Base-by-base conservation (phyloP, 2,888 invertebrate species). In the Monochamus alternatus region DNA sequence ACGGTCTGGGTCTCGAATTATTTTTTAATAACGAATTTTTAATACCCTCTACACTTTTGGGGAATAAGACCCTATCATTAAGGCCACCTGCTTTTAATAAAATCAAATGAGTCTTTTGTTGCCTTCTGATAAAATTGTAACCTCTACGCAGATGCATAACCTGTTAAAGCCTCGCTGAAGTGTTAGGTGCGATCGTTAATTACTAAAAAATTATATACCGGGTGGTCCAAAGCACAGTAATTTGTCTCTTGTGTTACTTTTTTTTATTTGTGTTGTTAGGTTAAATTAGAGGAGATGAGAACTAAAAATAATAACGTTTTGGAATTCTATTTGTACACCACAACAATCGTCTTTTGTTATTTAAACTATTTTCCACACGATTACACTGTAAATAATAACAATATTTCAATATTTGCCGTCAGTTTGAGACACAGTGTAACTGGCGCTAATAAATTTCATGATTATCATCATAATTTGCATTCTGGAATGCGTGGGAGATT, bases 1-100 rank as follows among this genome's bases (percentile, higher is more conserved):
- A 60, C 60, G 10, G 32, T 32, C 3, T 3, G 32, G 60, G 12
- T 2, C 62, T 38, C 38, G 62, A 62, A 47, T 47, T 10, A 47
- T 47, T 47, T 47, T 47, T 47, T 47, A 47, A 47, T 47, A 12
- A 47, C 47, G 47, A 62, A 62, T 62, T n/a, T 62, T 38, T 38
- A 62, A 62, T n/a, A 12, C 32, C 12, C 32, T 62, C 10, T 62
- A 38, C 12, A 38, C 32, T 38, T 62, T 12, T 38, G 38, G 32
- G 32, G 31, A 62, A 62, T 62, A 62, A 32, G 31, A 62, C 32
- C 22, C 32, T 31, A 38, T 62, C 47, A 47, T 47, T 47, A 47
- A 10, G 12, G 47, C 47, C 47, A 47, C 47, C 47, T 47, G 47
- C 47, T 9, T 47, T 47, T 47, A 47, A 47, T 47, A 47, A 47